Conservation (phyloP, 2,888 invertebrate genomes). For the Elaeidobius kamerunicus region DNA sequence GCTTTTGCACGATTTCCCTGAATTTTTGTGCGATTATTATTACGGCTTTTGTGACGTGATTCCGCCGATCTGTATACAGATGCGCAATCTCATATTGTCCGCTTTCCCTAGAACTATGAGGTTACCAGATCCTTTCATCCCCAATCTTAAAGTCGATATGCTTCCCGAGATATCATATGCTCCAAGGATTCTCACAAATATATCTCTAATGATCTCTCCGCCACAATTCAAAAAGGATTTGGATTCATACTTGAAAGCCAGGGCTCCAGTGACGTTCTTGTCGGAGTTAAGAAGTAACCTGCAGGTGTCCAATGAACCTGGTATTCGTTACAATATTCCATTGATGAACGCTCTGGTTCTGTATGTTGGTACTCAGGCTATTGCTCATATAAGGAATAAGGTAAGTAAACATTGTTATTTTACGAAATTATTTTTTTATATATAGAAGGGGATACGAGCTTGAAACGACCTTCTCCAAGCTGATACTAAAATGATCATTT, state of each 20-base stretch:
- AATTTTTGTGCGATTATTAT: conserved; percentile 98
- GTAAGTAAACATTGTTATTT: conserved; percentile 8
- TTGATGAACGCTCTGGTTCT: conserved; percentile 96
- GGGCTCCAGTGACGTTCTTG: conserved; percentile 93
- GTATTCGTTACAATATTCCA: conserved; percentile 87
- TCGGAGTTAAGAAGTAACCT: conserved; percentile 88
- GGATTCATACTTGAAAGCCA: conserved; percentile 92
- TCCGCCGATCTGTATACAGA: conserved; percentile 98
- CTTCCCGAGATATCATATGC: conserved; percentile 83
- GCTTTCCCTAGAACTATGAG: conserved; percentile 98
- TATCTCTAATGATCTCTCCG: conserved; percentile 82
- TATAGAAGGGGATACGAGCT: neutral
- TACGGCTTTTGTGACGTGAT: conserved; percentile 99
- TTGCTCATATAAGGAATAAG: conserved; percentile 84
- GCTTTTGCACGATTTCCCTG: conserved; percentile 97
- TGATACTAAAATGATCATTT: too few species aligned
- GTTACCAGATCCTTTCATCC: conserved; percentile 97
- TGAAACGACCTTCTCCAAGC: too few species aligned
- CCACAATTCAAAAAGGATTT: conserved; percentile 90
- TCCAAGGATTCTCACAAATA: conserved; percentile 87
- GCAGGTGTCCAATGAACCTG: conserved; percentile 85
- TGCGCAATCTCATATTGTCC: conserved; percentile 96
- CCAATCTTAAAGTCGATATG: conserved; percentile 92
- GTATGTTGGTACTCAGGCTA: conserved; percentile 97
- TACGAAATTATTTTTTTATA: neutral